These are phyloP conservation scores for Typhlomys cinereus DNA, from an alignment of 2,113 vertebrate species.

Conservation along the genomic window DNA sequence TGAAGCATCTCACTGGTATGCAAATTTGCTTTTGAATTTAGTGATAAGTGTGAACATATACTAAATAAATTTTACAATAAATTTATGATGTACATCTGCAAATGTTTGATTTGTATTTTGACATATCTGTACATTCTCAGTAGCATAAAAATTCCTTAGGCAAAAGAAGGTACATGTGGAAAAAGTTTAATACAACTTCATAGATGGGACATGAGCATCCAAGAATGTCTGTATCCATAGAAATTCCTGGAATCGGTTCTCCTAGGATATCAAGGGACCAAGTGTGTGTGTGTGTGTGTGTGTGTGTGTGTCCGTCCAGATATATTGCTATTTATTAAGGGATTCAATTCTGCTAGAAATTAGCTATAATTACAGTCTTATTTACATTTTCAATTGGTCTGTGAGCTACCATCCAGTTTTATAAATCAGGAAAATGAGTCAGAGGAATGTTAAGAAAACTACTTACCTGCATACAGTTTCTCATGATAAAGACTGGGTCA, in stretches of 20 bases:
- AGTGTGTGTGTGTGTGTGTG: background rate
- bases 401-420: background rate
- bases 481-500: background rate
- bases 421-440: background rate
- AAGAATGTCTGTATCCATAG: background rate
- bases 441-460: constrained; percentile 14
- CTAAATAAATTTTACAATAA: background rate
- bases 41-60: background rate
- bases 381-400: background rate
- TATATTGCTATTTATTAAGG: background rate
- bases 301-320: background rate
- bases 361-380: constrained; percentile 13
- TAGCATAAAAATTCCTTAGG: background rate
- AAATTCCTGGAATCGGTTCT: background rate
- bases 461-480: background rate
- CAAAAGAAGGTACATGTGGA: background rate
- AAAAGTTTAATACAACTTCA: background rate
- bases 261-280: background rate
- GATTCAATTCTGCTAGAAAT: background rate
- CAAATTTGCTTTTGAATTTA: background rate
- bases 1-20: no score
- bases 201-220: background rate
- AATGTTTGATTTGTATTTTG: background rate
- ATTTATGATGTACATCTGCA: background rate
- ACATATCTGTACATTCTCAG: background rate